These are phyloP conservation scores for Blastomussa wellsi DNA, from an alignment of 92 coral and sea anemone species.

Conservation along the genomic window DNA sequence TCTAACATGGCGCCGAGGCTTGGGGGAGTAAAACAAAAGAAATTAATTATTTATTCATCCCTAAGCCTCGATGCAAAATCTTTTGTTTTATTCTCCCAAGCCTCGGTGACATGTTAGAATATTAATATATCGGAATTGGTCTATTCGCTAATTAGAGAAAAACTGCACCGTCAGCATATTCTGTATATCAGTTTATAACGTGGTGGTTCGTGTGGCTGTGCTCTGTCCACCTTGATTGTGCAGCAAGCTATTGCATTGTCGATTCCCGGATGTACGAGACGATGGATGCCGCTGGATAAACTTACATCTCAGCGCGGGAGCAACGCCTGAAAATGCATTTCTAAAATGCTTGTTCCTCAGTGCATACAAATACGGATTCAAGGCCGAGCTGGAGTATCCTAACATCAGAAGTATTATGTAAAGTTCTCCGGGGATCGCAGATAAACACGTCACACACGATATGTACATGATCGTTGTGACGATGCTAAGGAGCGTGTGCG, in stretches of 20 bases:
- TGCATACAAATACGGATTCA: slow-evolving; percentile 72
- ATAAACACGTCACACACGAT: slow-evolving; percentile 28
- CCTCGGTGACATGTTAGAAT: no score
- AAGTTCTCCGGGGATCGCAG: slow-evolving; percentile 47
- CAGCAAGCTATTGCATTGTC: slow-evolving; percentile 3
- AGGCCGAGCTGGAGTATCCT: slow-evolving; percentile 65
- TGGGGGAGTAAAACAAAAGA: no score
- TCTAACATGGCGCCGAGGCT: no score
- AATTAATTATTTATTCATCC: no score
- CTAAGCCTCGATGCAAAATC: no score
- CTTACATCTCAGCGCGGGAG: slow-evolving; percentile 14
- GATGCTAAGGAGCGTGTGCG: slow-evolving; percentile 66
- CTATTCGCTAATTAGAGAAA: not conserved
- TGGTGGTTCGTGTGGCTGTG: not conserved
- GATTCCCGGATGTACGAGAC: slow-evolving; percentile 16
- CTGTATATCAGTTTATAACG: not conserved
- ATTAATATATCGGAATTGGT: no score
- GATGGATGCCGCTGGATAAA: not conserved
- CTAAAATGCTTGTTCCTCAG: slow-evolving; percentile 61
- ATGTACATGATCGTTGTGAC: slow-evolving; percentile 25
- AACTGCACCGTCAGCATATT: not conserved
- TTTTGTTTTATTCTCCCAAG: no score
- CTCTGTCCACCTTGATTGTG: not conserved
- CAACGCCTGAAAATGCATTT: slow-evolving; percentile 17
- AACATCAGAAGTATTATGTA: slow-evolving; percentile 48